A percentile compares a stretch with the other conserved stretches of the same genome.
Evolutionary conservation across 2,113 vertebrate genomes (phyloP).

Genomic region (Monopterus albus): DNA sequence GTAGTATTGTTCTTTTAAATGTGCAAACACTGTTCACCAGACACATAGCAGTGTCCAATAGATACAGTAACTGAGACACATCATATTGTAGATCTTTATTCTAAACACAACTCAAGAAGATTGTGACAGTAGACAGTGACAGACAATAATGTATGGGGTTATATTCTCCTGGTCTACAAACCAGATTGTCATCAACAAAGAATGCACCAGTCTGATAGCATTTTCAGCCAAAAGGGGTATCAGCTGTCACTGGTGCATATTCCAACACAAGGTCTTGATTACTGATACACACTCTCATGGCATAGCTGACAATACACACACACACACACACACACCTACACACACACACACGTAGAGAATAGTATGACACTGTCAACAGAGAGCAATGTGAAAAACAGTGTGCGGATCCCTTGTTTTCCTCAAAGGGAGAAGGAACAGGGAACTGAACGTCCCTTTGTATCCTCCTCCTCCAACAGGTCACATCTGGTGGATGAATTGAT

Average conservation of each 20-base stretch:
- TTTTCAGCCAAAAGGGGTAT: constrained; percentile 29
- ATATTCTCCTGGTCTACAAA: constrained; percentile 5
- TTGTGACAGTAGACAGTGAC: constrained; percentile 5
- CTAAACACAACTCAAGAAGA: background rate
- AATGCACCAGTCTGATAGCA: constrained; percentile 1
- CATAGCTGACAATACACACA: constrained; percentile 34
- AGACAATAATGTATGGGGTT: constrained; percentile 24
- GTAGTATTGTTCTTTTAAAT: constrained; percentile 29
- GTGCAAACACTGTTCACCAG: constrained; percentile 19
- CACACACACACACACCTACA: no score
- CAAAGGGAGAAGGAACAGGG: constrained; percentile 43
- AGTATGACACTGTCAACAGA: constrained; percentile 24
- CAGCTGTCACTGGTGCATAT: constrained; percentile 9
- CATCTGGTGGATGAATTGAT: constrained; percentile 79
- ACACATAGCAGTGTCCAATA: constrained; percentile 19
- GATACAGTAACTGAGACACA: constrained; percentile 12
- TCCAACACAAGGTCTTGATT: background rate
- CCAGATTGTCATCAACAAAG: background rate
- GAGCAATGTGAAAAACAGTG: constrained; percentile 59
- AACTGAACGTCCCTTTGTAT: constrained; percentile 69
- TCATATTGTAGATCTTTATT: background rate
- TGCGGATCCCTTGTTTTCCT: constrained; percentile 53
- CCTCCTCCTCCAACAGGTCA: constrained; percentile 53
- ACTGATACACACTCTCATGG: constrained; percentile 19
- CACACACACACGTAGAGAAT: constrained; percentile 13